Evolutionary conservation across 2,113 vertebrate species (phyloP).

Genomic region (Thymallus thymallus): DNA sequence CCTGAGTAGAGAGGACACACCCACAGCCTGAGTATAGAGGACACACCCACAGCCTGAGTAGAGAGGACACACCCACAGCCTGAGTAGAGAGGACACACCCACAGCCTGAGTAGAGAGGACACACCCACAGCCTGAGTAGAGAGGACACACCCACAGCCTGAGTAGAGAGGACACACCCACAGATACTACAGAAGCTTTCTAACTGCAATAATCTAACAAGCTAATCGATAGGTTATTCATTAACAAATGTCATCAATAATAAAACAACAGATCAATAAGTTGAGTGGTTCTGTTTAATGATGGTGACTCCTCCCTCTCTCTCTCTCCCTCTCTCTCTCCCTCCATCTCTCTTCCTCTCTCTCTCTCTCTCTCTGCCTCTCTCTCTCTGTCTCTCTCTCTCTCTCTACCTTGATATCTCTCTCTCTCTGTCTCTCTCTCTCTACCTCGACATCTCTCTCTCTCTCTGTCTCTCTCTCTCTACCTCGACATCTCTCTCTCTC

Average conservation of each 20-base stretch:
- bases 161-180: constrained; percentile 10
- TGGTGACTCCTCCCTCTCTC: not conserved
- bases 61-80: constrained; percentile 7
- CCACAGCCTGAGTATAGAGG: too few relatives aligned
- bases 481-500: not conserved
- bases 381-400: not conserved
- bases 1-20: constrained; percentile 4
- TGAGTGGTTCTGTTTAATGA: too few relatives aligned
- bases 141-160: constrained; percentile 6
- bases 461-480: not conserved
- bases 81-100: constrained; percentile 23
- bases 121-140: constrained; percentile 9
- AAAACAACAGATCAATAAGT: not conserved
- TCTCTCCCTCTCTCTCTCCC: not conserved
- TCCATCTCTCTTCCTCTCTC: not conserved
- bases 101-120: not conserved
- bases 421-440: not conserved
- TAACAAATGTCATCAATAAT: not conserved
- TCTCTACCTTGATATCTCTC: too few relatives aligned
- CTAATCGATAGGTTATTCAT: constrained; percentile 36
- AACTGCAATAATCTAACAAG: constrained; percentile 53
- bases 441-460: not conserved
- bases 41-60: constrained; percentile 9
- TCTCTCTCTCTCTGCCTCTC: too few relatives aligned
- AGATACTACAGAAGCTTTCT: too few relatives aligned